Evolutionary conservation across 2,888 invertebrate species (phyloP).

Genomic region (Tenthredo livida): DNA sequence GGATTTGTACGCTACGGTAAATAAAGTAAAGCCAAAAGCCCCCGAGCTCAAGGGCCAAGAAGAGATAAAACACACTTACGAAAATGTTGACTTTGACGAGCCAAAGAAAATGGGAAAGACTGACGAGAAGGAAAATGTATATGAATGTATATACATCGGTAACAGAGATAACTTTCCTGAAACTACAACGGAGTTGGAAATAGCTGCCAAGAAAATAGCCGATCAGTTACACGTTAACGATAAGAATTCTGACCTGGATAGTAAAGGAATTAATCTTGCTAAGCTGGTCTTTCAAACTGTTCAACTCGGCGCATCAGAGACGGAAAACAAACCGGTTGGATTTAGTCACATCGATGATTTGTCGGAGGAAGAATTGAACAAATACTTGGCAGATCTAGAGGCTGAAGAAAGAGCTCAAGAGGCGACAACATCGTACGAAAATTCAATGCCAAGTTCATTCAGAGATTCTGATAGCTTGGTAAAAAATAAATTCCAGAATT

Average conservation of each 20-base stretch:
- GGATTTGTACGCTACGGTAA: slow-evolving; percentile 56
- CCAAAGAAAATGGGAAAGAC: slow-evolving; percentile 51
- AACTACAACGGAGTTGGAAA: slow-evolving; percentile 63
- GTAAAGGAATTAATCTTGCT: slow-evolving; percentile 55
- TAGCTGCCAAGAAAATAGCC: slow-evolving; percentile 64
- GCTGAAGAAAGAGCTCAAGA: slow-evolving; percentile 72
- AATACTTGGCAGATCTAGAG: slow-evolving; percentile 77
- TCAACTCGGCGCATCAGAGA: slow-evolving; percentile 44
- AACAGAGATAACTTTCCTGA: slow-evolving; percentile 62
- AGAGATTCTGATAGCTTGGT: slow-evolving; percentile 43
- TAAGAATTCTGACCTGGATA: slow-evolving; percentile 55
- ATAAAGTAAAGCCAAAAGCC: slow-evolving; percentile 54
- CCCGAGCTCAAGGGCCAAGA: slow-evolving; percentile 55
- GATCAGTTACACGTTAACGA: slow-evolving; percentile 60
- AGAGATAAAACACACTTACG: slow-evolving; percentile 65
- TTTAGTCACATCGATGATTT: slow-evolving; percentile 73
- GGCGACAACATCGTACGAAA: slow-evolving; percentile 56
- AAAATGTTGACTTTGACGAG: slow-evolving; percentile 66
- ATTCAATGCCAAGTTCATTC: slow-evolving; percentile 56
- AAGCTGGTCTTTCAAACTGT: slow-evolving; percentile 57
- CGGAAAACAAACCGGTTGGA: slow-evolving; percentile 64
- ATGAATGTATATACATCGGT: slow-evolving; percentile 67
- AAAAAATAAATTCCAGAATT: slow-evolving; percentile 49
- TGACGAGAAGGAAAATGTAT: slow-evolving; percentile 60
- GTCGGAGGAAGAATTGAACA: slow-evolving; percentile 76